Evolutionary conservation across 2,113 vertebrate genomes (phyloP), one percentile per base, ranked within the genome.

Genomic region (Pseudonaja textilis): DNA sequence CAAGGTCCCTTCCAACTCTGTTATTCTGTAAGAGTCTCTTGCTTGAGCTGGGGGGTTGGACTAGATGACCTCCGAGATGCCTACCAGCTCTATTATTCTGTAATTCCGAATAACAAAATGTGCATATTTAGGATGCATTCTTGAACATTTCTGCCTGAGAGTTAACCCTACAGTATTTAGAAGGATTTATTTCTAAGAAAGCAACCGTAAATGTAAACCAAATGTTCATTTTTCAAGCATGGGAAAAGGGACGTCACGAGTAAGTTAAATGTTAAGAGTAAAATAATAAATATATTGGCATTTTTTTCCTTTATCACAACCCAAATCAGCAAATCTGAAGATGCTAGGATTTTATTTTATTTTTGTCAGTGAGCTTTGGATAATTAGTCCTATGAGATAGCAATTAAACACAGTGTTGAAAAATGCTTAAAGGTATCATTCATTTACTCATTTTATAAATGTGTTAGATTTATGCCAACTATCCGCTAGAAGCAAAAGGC

Each of bases 171-270:
- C 2, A 14, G 25, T 34, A 59, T 39, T 56, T 18, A 34, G 47
- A 20, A 52, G 26, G 50, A 86, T 86, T 45, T 45, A 86, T 45
- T 42, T 88, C 56, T 26, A 0, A 20, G 88, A 29, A 22, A n/a
- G 74, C 81, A 25, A 2, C 14, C 22, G 6, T 81, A 16, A 50
- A 88, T n/a, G 42, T 25, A 54, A 20, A 1, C 64, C 9, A 42
- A 23, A 59, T 5, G n/a, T 20, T 91, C n/a, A 0, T 59, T 7
- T n/a, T 42, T 14, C 5, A 3, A 3, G 81, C 47, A 85, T 16
- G 0, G 0, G 88, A 89, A 39, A 81, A 20, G 7, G 5, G 34
- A 89, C 2, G 1, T 29, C 1, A 2, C 0, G 0, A 90, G 3
- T 29, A 86, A 34, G 45, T 39, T 0, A 18, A n/a, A 81, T 1